These are phyloP conservation scores for Spongia lamella DNA, from an alignment of 37 sponge, comb jelly and placozoan species.

Conservation along the genomic window DNA sequence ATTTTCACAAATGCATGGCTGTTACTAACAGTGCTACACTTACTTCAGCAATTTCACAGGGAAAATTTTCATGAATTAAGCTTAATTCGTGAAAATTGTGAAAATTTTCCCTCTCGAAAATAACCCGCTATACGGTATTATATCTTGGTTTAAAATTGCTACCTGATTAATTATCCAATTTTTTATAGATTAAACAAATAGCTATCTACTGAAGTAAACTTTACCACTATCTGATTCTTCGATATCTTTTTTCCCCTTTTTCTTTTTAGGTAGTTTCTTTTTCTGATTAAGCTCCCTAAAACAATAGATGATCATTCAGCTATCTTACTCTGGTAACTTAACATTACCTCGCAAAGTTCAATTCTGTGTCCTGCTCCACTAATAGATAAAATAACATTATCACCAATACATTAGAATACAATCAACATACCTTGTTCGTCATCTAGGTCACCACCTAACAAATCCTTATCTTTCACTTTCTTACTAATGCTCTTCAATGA, in stretches of 20 bases:
- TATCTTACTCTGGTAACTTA: neutral
- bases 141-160: too few species aligned
- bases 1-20: too few species aligned
- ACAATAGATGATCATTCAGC: neutral
- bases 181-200: too few species aligned
- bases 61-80: too few species aligned
- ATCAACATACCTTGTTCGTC: neutral
- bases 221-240: conserved; percentile 6
- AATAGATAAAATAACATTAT: neutral
- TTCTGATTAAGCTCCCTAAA: conserved; percentile 11
- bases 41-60: too few species aligned
- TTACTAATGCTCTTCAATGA: neutral
- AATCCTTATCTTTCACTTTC: neutral
- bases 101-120: too few species aligned
- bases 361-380: neutral
- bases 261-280: neutral
- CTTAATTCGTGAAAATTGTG: too few species aligned
- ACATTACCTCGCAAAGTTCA: conserved; percentile 26
- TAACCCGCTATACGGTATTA: too few species aligned
- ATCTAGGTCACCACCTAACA: neutral
- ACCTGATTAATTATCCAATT: too few species aligned
- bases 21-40: too few species aligned
- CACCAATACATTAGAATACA: neutral
- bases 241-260: conserved; percentile 8
- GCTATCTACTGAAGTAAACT: too few species aligned